Conservation (phyloP, 2,113 vertebrate species). For the Etheostoma spectabile region DNA sequence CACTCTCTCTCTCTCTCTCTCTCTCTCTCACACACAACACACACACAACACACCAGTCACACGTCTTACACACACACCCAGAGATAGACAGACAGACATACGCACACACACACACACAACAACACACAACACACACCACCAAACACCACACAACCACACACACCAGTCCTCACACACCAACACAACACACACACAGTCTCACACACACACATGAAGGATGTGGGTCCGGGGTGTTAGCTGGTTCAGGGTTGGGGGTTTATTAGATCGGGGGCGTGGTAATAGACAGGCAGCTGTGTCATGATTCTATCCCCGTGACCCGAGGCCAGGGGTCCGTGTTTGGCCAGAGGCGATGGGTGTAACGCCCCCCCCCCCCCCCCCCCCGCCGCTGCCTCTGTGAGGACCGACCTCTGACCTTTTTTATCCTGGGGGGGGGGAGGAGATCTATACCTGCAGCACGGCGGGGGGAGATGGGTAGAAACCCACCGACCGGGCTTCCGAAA, state of each 20-base stretch:
- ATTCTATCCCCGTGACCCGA: conserved; percentile 50
- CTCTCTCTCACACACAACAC: too few relatives aligned
- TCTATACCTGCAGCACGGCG: conserved; percentile 27
- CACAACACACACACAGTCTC: not conserved
- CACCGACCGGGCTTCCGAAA: conserved; percentile 34
- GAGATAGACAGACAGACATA: too few relatives aligned
- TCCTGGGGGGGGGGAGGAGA: conserved; percentile 29
- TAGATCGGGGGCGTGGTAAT: conserved; percentile 73
- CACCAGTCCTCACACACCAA: too few relatives aligned
- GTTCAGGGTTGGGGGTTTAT: conserved; percentile 67
- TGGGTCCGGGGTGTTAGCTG: conserved; percentile 55
- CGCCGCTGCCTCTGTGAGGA: conserved; percentile 5
- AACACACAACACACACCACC: too few relatives aligned
- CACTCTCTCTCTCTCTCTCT: too few relatives aligned
- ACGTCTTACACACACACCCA: too few relatives aligned
- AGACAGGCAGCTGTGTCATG: conserved; percentile 79
- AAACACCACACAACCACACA: too few relatives aligned
- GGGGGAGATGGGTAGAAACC: conserved; percentile 40
- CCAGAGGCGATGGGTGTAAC: conserved; percentile 55
- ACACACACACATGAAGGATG: conserved; percentile 60
- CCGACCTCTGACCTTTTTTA: conserved; percentile 46
- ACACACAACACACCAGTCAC: too few relatives aligned
- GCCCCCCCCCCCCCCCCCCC: conserved; percentile 5
- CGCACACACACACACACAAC: not conserved
- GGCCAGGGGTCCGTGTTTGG: conserved; percentile 69